Conservation (phyloP, 2,113 vertebrate genomes). For the Ginglymostoma cirratum region DNA sequence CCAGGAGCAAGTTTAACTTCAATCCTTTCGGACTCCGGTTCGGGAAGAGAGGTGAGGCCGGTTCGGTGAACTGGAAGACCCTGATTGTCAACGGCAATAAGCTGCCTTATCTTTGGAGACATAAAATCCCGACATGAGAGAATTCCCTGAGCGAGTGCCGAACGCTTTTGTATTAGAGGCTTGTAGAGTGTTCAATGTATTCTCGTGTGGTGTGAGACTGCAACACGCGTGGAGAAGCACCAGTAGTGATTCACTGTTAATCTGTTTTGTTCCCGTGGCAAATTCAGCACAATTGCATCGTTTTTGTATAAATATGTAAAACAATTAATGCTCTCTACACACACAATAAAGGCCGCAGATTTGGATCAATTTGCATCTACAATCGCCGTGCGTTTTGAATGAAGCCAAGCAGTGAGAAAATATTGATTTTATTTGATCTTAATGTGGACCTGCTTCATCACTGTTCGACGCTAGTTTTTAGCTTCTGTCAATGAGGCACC, state of each 20-base stretch:
- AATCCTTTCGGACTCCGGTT: slow-evolving; percentile 66
- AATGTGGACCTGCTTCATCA: not conserved
- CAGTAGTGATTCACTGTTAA: not conserved
- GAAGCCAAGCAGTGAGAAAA: not conserved
- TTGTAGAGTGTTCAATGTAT: not conserved
- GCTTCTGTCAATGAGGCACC: no score
- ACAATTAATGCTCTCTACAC: not conserved
- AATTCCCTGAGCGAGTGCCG: not conserved
- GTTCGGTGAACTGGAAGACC: slow-evolving; percentile 35
- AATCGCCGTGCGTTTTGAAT: not conserved
- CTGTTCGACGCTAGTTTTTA: not conserved
- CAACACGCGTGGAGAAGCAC: not conserved
- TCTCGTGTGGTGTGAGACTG: not conserved
- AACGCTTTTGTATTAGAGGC: slow-evolving; percentile 20
- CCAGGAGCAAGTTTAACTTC: slow-evolving; percentile 61
- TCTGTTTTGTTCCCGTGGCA: not conserved
- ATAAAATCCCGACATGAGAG: slow-evolving; percentile 47
- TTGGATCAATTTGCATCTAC: not conserved
- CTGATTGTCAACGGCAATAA: slow-evolving; percentile 40
- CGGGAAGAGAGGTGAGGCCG: slow-evolving; percentile 52
- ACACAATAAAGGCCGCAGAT: slow-evolving; percentile 2
- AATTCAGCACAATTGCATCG: not conserved
- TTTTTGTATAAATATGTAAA: not conserved
- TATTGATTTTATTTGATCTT: not conserved
- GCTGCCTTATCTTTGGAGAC: slow-evolving; percentile 45